Conservation (phyloP, 2,113 vertebrate genomes). For the Anhinga rufa region DNA sequence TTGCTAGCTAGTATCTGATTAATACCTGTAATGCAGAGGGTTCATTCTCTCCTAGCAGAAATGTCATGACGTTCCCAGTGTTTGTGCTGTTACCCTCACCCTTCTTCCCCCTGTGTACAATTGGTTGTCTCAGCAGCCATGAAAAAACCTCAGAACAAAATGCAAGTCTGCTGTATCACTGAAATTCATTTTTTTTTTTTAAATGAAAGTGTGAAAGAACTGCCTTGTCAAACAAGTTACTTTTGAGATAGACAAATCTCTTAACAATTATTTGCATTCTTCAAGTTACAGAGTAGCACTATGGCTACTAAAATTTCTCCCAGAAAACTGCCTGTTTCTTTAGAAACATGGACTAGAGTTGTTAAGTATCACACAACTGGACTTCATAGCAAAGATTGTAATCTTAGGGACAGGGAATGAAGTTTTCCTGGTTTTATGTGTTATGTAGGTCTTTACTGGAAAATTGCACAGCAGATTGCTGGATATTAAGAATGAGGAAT, state of each 20-base stretch:
- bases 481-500: background rate
- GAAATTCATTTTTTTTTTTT: background rate
- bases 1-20: background rate
- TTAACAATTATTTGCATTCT: background rate
- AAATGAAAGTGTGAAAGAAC: slow-evolving; percentile 7
- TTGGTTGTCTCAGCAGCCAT: background rate
- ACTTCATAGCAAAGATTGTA: background rate
- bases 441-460: background rate
- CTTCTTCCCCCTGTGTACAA: background rate
- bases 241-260: background rate
- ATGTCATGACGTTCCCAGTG: background rate
- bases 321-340: background rate
- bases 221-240: background rate
- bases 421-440: background rate
- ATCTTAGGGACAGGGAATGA: background rate
- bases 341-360: background rate
- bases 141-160: slow-evolving; percentile 39
- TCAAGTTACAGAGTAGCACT: background rate
- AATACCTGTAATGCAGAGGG: background rate
- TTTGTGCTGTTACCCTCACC: background rate
- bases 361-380: background rate
- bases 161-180: background rate
- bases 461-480: background rate
- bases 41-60: background rate
- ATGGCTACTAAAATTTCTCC: background rate